phyloP scores from a whole-genome alignment of 2,888 invertebrate genomes.

The Spilosoma lubricipeda region DNA sequence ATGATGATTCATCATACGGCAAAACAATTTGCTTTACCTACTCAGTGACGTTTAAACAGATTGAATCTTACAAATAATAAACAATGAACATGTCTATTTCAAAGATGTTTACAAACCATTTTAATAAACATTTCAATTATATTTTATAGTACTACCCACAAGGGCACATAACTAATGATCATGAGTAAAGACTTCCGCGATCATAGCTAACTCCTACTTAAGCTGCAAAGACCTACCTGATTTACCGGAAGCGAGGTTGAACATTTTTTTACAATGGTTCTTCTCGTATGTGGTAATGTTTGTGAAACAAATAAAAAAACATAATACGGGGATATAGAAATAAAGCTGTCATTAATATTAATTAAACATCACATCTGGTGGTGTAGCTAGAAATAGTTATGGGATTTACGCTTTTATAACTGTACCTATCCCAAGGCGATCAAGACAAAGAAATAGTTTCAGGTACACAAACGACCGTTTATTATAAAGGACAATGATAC shows the following conservation, averaged over 20 bases:
- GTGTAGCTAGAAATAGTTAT: not conserved
- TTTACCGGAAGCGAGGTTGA: constrained; percentile 8
- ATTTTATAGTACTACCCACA: not conserved
- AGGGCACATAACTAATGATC: constrained; percentile 8
- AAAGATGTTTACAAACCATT: not conserved
- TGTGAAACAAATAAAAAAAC: not conserved
- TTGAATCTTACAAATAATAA: not conserved
- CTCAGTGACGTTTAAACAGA: not conserved
- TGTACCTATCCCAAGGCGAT: too few relatives aligned
- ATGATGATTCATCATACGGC: not conserved
- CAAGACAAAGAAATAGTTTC: too few relatives aligned
- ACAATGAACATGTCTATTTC: not conserved
- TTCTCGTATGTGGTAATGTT: not conserved
- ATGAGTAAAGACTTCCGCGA: constrained; percentile 4
- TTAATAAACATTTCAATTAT: not conserved
- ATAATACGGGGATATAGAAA: not conserved
- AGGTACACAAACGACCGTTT: too few relatives aligned
- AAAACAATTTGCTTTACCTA: not conserved
- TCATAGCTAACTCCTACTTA: not conserved
- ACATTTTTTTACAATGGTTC: not conserved
- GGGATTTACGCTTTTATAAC: not conserved
- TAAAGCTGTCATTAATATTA: not conserved
- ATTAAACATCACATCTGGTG: not conserved
- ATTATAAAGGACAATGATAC: too few relatives aligned
- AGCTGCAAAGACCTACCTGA: not conserved